Evolutionary conservation across 2,888 invertebrate species (phyloP), one percentile per base, ranked within the genome.

Genomic region (Timema cristinae): DNA sequence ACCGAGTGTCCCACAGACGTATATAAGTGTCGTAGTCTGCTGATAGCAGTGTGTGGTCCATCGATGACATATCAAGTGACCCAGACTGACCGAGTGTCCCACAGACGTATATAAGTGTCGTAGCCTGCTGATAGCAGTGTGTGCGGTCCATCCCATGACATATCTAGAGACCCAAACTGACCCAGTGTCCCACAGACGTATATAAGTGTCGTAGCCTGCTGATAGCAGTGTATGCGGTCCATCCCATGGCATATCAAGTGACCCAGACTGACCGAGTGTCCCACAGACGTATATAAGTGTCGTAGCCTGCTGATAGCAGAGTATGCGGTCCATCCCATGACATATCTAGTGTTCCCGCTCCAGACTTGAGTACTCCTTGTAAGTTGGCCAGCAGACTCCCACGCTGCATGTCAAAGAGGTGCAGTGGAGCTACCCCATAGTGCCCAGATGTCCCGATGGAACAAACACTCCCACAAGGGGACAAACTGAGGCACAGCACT

Each of bases 401-500:
- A 47, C 47, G 13, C 47, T 32, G 47, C 32, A 63, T 32, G 16
- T 63, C 63, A 13, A 47, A 63, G 47, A 63, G 63, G 16, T 47
- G 63, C 63, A 63, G 63, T 9, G 63, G 63, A n/a, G 63, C 63
- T 6, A 9, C 47, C 63, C 63, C 48, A 13, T 13, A 13, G 11
- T 47, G 47, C 6, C 47, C 63, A 47, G 63, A 32, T 7, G 63
- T 63, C 47, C 63, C 63, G 47, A 47, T 5, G n/a, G 47, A 63
- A 13, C 32, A 16, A 32, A 63, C 47, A 10, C 16, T 32, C 11
- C 63, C 47, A 47, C 16, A 6, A 13, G 63, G 32, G n/a, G 32
- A 16, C 7, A 63, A 6, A 48, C 63, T 47, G 47, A 63, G n/a
- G 63, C 63, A 63, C 63, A 63, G 63, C n/a, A 63, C n/a, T 48